A percentile compares a stretch with the other conserved stretches of the same genome.
These are phyloP conservation scores for Anastrepha ludens DNA, from an alignment of 1,140 invertebrate species.

Conservation along the genomic window DNA sequence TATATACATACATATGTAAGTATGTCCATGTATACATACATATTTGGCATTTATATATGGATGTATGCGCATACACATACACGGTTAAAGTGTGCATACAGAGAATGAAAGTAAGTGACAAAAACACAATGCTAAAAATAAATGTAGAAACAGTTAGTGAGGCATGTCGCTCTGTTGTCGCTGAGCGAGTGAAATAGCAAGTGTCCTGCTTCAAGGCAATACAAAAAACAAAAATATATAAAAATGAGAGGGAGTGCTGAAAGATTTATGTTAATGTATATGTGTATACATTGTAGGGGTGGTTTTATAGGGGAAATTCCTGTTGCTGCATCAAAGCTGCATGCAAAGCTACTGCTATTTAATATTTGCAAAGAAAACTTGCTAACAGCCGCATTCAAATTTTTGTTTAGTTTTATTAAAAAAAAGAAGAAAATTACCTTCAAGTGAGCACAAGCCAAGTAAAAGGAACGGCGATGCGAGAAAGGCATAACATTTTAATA, in stretches of 20 bases:
- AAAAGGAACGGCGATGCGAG: too few relatives aligned
- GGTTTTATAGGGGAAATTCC: background rate
- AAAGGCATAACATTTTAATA: too few relatives aligned
- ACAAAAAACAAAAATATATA: background rate
- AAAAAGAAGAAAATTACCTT: too few relatives aligned
- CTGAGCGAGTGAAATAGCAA: constrained; percentile 26
- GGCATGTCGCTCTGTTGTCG: background rate
- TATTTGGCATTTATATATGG: background rate
- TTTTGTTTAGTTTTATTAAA: too few relatives aligned
- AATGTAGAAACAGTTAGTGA: background rate
- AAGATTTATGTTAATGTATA: background rate
- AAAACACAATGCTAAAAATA: constrained; percentile 7
- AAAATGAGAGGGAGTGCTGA: background rate
- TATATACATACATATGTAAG: too few relatives aligned
- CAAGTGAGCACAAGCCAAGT: too few relatives aligned
- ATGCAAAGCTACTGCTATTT: background rate
- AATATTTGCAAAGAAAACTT: too few relatives aligned
- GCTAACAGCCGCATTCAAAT: too few relatives aligned
- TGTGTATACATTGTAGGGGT: background rate
- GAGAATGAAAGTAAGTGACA: constrained; percentile 1
- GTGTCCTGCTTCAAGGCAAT: background rate
- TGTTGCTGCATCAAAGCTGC: background rate
- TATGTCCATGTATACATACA: too few relatives aligned
- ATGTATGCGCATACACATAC: background rate
- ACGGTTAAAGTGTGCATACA: background rate